Conservation (phyloP, 2,888 invertebrate genomes). For the Tipula confusa region DNA sequence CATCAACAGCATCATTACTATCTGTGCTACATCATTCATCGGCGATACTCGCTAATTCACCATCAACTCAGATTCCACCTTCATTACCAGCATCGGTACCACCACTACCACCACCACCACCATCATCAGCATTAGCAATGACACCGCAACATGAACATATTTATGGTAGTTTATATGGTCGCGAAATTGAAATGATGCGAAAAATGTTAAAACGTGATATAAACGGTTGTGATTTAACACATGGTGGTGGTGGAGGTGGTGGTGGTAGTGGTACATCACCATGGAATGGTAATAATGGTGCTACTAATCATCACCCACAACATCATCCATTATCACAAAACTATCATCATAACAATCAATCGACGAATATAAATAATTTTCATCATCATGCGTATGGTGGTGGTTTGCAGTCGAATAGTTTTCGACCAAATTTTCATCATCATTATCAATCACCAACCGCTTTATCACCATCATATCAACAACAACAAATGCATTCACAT, state of each 20-base stretch:
- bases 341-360: not conserved
- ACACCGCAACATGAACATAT: constrained; percentile 31
- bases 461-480: not conserved
- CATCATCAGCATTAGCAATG: not conserved
- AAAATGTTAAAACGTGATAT: constrained; percentile 33
- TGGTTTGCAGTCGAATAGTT: not conserved
- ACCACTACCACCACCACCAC: not conserved
- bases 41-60: not conserved
- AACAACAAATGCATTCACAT: no score
- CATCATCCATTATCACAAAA: constrained; percentile 20
- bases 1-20: not conserved
- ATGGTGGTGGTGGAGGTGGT: not conserved
- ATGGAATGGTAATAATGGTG: not conserved
- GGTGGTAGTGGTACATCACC: not conserved
- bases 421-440: not conserved
- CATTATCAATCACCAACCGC: not conserved
- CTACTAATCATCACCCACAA: not conserved
- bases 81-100: not conserved
- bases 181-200: constrained; percentile 35
- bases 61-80: no score
- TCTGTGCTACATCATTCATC: not conserved
- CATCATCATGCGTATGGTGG: not conserved
- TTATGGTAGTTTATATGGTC: constrained; percentile 33
- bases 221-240: not conserved
- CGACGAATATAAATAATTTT: not conserved